Evolutionary conservation across 2,113 vertebrate species (phyloP).

Genomic region (Dicerorhinus sumatrensis): DNA sequence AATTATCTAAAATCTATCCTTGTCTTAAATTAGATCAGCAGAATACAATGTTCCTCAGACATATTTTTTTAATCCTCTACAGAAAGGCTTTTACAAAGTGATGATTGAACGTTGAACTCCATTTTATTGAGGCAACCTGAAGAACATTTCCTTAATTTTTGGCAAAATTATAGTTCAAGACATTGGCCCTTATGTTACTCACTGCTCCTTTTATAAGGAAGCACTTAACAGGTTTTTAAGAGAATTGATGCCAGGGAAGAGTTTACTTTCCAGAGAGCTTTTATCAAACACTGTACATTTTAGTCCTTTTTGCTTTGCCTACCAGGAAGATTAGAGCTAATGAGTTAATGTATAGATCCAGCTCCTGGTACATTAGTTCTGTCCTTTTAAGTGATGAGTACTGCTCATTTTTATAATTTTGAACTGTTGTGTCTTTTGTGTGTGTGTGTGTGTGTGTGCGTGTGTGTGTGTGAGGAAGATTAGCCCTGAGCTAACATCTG

Average conservation of each 20-base stretch:
- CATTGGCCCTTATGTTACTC: background rate
- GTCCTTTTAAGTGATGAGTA: background rate
- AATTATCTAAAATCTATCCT: background rate
- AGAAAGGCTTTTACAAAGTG: conserved; percentile 27
- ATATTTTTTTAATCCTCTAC: background rate
- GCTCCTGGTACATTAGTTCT: background rate
- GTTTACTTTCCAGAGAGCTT: background rate
- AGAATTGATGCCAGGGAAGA: background rate
- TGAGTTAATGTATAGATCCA: background rate
- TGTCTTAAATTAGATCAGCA: conserved; percentile 27
- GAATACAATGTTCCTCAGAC: background rate
- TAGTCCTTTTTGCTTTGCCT: background rate
- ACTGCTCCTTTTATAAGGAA: background rate
- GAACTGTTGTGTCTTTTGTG: background rate
- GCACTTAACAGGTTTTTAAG: background rate
- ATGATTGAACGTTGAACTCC: background rate
- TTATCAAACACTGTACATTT: background rate
- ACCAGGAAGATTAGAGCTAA: background rate
- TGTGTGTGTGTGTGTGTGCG: too few relatives aligned
- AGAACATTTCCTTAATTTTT: conserved; percentile 8
- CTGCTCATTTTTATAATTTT: background rate
- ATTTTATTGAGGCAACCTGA: background rate
- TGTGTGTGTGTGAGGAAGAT: too few relatives aligned
- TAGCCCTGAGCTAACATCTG: too few relatives aligned
- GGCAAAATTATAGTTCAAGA: background rate